Evolutionary conservation across 2,113 vertebrate species (phyloP).

Genomic region (Rhea americana): DNA sequence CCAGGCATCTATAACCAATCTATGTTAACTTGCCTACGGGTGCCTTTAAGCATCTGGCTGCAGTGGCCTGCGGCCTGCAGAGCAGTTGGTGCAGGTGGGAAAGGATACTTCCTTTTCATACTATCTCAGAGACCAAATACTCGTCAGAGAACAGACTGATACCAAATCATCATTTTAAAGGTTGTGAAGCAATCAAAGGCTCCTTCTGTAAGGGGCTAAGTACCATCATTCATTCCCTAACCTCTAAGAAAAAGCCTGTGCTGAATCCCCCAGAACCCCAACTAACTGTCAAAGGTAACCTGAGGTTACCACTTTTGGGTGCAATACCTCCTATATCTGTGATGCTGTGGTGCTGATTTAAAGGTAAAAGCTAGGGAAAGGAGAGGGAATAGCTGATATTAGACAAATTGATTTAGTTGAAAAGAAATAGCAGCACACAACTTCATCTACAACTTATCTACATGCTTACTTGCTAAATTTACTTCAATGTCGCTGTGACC

Average conservation of each 20-base stretch:
- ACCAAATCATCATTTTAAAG: neutral
- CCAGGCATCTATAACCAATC: neutral
- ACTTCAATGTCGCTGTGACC: neutral
- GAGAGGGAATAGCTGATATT: neutral
- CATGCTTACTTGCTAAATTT: conserved; percentile 33
- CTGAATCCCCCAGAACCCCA: neutral
- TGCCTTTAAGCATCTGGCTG: neutral
- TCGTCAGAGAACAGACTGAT: neutral
- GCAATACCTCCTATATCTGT: neutral
- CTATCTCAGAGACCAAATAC: neutral
- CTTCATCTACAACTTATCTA: conserved; percentile 3
- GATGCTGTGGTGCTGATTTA: neutral
- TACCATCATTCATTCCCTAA: neutral
- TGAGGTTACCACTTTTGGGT: neutral
- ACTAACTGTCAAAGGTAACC: neutral
- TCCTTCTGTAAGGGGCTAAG: neutral
- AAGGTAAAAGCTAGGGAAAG: neutral
- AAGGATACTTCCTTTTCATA: neutral
- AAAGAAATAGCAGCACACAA: conserved; percentile 14
- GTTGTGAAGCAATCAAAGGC: neutral
- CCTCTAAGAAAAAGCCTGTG: neutral
- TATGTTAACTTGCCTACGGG: neutral
- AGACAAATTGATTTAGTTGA: neutral
- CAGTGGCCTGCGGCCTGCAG: neutral
- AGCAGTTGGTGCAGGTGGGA: neutral